A percentile compares a stretch with the other conserved stretches of the same genome.
phyloP scores from a whole-genome alignment of 2,888 invertebrate genomes.

The Ophion ellenae region DNA sequence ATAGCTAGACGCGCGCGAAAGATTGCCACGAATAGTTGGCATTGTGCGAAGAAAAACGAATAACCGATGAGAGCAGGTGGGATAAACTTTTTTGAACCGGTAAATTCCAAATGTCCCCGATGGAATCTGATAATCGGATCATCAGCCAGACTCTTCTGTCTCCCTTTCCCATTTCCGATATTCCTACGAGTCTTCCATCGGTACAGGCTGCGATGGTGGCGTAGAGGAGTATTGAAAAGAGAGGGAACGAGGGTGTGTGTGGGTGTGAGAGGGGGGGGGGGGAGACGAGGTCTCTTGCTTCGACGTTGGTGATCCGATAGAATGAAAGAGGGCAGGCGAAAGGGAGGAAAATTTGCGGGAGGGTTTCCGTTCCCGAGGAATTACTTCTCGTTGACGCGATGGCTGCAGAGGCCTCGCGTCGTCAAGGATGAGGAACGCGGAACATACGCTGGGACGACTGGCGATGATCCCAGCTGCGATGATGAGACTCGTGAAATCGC shows the following conservation, averaged over 20 bases:
- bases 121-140: conserved; percentile 82
- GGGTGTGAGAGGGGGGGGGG: not conserved
- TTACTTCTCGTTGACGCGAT: conserved; percentile 36
- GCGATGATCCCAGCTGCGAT: conserved; percentile 62
- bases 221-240: not conserved
- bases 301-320: conserved; percentile 5
- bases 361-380: conserved; percentile 59
- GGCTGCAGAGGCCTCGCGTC: conserved; percentile 10
- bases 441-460: conserved; percentile 41
- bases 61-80: not conserved
- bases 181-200: conserved; percentile 63
- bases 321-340: not conserved
- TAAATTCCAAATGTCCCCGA: conserved; percentile 80
- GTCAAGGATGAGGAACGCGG: conserved; percentile 34
- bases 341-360: conserved; percentile 17
- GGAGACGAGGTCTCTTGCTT: not conserved
- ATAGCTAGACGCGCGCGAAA: not conserved
- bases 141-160: conserved; percentile 81
- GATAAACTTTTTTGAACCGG: conserved; percentile 67
- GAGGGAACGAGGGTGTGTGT: not conserved
- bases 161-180: conserved; percentile 80
- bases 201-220: conserved; percentile 23
- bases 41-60: not conserved
- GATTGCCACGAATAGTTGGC: not conserved
- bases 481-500: conserved; percentile 53